Base-by-base conservation (phyloP, 2,797 vertebrate species). In the Schizopygopsis malacanthus region DNA sequence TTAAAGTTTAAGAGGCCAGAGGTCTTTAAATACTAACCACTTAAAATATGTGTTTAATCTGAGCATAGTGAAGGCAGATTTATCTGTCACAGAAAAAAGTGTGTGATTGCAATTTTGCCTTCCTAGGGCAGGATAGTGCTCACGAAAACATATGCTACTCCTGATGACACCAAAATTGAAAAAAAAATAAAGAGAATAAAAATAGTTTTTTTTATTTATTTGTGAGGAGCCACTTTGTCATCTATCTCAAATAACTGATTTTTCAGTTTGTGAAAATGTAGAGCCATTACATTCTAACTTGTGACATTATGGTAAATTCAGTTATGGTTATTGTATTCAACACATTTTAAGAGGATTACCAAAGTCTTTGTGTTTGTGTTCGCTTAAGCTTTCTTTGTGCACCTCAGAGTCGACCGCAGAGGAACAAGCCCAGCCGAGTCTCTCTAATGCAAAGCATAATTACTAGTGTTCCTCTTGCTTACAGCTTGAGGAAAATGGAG, bases 401-500 rank as follows among this genome's bases (percentile, higher is more conserved):
- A 80, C 70, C 65, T 85, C 65, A 70, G 39, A 72, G 79, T 75
- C 45, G 22, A 77, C 20, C 8, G 71, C 80, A 81, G 76, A 84
- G 75, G 13, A 47, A 37, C 18, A 22, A 78, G 61, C 12, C 52
- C 87, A 87, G 79, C 75, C 22, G 70, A 86, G 84, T 77, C 80
- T 63, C 80, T 80, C 80, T 87, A 89, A 90, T 87, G 86, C 85
- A 78, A 82, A 82, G 80, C 71, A 43, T 89, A 90, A 90, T 86
- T 88, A 88, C 88, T 71, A 83, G 87, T 84, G 85, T 88, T 88
- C 41, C 82, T 84, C 79, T 89, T 89, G 90, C 87, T 91, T 90
- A 89, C 89, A 90, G 89, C 88, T 87, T 83, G 81, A 85, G 73
- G 87, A 87, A 89, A 90, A 92, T 86, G 73, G 86, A 88, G 85